A percentile compares a stretch with the other conserved stretches of the same genome.
These are phyloP conservation scores for Rotaria sp. DNA, from an alignment of 2,888 invertebrate genomes.

Conservation along the genomic window DNA sequence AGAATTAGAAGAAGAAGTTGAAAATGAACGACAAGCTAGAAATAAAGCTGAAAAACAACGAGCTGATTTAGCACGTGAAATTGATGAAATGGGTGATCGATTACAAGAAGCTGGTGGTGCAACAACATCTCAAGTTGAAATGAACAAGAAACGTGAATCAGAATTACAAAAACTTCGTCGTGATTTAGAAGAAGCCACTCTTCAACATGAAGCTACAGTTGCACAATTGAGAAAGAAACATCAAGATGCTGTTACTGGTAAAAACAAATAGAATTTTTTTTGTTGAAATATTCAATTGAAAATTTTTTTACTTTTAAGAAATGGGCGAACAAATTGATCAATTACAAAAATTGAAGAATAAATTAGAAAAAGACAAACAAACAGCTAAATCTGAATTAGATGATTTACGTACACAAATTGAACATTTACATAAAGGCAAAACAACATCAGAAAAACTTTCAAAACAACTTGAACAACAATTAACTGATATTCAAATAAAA, in stretches of 20 bases:
- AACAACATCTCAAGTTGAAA: slow-evolving; percentile 81
- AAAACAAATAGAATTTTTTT: no score
- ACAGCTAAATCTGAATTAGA: slow-evolving; percentile 95
- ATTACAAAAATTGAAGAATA: slow-evolving; percentile 27
- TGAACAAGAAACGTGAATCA: slow-evolving; percentile 99
- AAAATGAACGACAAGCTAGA: slow-evolving; percentile 93
- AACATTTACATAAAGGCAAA: slow-evolving; percentile 96
- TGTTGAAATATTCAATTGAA: no score
- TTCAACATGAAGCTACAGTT: slow-evolving; percentile 93
- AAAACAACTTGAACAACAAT: slow-evolving; percentile 90
- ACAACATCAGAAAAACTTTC: slow-evolving; percentile 91
- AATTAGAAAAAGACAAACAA: slow-evolving; percentile 94
- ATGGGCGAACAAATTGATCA: slow-evolving; percentile 83
- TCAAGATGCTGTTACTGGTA: slow-evolving; percentile 87
- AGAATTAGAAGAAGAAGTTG: slow-evolving; percentile 97
- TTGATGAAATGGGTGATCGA: slow-evolving; percentile 37
- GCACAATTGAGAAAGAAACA: slow-evolving; percentile 98
- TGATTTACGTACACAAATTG: slow-evolving; percentile 89
- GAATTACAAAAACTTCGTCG: slow-evolving; percentile 92
- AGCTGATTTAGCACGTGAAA: slow-evolving; percentile 76
- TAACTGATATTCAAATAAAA: slow-evolving; percentile 87
- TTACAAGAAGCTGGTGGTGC: slow-evolving; percentile 95
- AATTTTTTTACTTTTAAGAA: slow-evolving; percentile 54
- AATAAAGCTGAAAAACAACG: slow-evolving; percentile 92
- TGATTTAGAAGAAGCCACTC: slow-evolving; percentile 95